Evolutionary conservation across 2,113 vertebrate genomes (phyloP).

Genomic region (Acinonyx jubatus): DNA sequence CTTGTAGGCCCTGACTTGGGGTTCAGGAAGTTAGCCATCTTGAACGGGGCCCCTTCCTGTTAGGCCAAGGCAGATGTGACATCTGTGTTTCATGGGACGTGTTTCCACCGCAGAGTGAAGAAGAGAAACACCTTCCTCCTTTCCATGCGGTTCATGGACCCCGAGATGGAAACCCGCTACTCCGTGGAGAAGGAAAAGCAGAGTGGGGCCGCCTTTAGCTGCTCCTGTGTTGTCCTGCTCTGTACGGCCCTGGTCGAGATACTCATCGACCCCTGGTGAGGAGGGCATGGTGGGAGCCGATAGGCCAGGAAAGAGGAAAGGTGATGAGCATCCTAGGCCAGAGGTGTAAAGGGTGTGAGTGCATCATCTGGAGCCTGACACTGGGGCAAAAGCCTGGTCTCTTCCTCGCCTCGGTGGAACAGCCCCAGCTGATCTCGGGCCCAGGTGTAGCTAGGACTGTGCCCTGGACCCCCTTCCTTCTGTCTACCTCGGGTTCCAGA

Average conservation of each 20-base stretch:
- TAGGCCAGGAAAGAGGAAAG: accelerated
- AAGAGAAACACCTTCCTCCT: constrained; percentile 89
- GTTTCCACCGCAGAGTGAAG: constrained; percentile 86
- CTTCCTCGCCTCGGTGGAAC: accelerated
- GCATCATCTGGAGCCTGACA: background rate
- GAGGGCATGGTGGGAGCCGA: accelerated
- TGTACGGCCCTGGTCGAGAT: constrained; percentile 91
- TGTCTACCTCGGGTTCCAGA: background rate
- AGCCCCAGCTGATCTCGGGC: background rate
- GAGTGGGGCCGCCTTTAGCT: constrained; percentile 94
- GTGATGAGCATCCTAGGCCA: accelerated
- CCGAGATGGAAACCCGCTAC: constrained; percentile 91
- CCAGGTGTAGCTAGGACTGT: background rate
- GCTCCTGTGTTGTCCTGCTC: constrained; percentile 92
- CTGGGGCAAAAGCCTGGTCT: background rate
- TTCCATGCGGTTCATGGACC: constrained; percentile 91
- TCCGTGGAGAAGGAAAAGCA: constrained; percentile 95
- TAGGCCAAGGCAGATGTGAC: accelerated
- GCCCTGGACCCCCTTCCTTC: background rate
- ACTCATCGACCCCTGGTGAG: constrained; percentile 92
- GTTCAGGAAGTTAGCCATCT: accelerated
- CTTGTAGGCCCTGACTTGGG: accelerated
- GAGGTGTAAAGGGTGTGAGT: accelerated
- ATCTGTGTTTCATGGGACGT: accelerated
- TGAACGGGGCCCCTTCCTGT: accelerated